Conservation (phyloP, 1,140 invertebrate genomes). For the Maniola jurtina region DNA sequence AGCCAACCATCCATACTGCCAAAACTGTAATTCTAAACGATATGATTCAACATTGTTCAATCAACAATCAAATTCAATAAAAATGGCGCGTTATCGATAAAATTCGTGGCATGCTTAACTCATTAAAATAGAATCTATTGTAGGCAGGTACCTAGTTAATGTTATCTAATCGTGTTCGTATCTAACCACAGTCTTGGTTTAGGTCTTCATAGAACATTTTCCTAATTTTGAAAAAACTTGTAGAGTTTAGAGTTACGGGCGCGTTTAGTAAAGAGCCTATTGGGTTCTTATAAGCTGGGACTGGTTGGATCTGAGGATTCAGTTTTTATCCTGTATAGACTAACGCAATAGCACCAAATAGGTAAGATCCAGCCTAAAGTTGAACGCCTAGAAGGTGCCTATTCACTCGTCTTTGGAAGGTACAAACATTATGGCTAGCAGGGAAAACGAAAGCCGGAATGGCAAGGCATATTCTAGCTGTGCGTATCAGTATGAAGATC, state of each 20-base stretch:
- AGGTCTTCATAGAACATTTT: not conserved
- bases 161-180: slow-evolving; percentile 13
- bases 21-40: not conserved
- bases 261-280: not conserved
- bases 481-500: no score
- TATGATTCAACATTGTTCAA: no score
- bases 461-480: no score
- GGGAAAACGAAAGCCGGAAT: no score
- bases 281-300: no score
- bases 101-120: not conserved
- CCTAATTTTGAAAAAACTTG: not conserved
- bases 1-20: not conserved
- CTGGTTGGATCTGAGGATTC: no score
- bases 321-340: no score
- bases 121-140: slow-evolving; percentile 1
- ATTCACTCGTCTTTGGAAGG: no score
- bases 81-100: slow-evolving; percentile 17
- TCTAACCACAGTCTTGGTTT: not conserved
- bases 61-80: slow-evolving; percentile 1
- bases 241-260: not conserved
- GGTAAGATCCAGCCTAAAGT: no score
- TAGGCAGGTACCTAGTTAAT: not conserved
- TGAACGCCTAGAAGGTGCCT: no score
- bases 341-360: no score
- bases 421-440: no score